Percentiles rank a stretch among this genome's conserved stretches.
Conservation (phyloP, 1,140 invertebrate species). For the Magallana angulata region DNA sequence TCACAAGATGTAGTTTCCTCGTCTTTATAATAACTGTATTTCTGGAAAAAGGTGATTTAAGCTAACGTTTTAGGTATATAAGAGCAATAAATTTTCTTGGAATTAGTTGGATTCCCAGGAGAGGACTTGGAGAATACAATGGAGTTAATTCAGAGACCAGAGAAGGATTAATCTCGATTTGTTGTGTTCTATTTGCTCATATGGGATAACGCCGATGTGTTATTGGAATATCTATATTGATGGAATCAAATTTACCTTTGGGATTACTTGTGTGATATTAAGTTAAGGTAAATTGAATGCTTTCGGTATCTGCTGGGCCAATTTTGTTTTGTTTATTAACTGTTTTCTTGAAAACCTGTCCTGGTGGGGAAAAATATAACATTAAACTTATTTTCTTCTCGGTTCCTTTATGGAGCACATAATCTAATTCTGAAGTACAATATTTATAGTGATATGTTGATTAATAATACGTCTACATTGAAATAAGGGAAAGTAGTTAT, state of each 20-base stretch:
- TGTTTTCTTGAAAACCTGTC: too few species aligned
- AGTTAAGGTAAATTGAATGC: constrained; percentile 14
- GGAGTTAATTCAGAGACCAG: background rate
- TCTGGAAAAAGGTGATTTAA: constrained; percentile 37
- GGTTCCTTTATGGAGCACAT: too few species aligned
- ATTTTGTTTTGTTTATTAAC: too few species aligned
- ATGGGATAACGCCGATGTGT: background rate
- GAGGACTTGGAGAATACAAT: constrained; percentile 2
- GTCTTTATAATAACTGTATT: constrained; percentile 41
- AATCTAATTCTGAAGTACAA: too few species aligned
- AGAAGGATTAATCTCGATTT: constrained; percentile 8
- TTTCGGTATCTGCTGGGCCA: too few species aligned
- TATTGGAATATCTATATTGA: background rate
- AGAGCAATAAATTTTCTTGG: constrained; percentile 31
- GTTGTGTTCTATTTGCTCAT: background rate
- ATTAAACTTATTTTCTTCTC: too few species aligned
- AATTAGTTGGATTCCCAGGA: constrained; percentile 14
- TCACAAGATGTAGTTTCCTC: constrained; percentile 41
- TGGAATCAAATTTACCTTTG: background rate
- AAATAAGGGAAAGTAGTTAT: too few species aligned
- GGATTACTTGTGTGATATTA: background rate
- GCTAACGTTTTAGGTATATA: constrained; percentile 36
- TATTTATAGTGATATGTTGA: too few species aligned
- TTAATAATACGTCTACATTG: too few species aligned
- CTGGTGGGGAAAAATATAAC: too few species aligned